A percentile compares a stretch with the other conserved stretches of the same genome.
Conservation (phyloP, 2,113 vertebrate species). For the Girardinichthys multiradiatus region DNA sequence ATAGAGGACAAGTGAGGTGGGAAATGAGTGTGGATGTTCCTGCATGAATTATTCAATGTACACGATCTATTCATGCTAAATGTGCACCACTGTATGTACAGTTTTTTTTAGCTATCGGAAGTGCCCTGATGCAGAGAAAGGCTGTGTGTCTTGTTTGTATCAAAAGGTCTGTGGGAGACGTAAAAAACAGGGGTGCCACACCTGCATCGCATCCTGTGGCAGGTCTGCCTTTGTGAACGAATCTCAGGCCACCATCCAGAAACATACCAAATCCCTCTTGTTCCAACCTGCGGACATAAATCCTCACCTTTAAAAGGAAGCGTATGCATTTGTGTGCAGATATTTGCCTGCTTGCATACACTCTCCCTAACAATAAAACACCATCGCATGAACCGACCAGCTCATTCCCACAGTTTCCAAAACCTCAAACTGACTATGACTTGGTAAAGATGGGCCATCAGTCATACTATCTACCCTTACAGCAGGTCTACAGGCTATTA, state of each 20-base stretch:
- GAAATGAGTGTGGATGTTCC: constrained; percentile 15
- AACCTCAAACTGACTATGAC: constrained; percentile 32
- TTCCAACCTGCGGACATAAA: constrained; percentile 50
- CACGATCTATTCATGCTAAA: background rate
- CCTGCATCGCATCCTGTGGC: constrained; percentile 75
- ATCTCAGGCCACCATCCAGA: constrained; percentile 39
- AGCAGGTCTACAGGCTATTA: constrained; percentile 33
- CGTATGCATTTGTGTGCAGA: constrained; percentile 11
- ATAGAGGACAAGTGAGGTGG: constrained; percentile 16
- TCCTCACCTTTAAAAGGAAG: constrained; percentile 42
- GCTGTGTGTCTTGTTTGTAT: constrained; percentile 20
- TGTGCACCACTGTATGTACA: background rate
- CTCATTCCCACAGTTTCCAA: constrained; percentile 8
- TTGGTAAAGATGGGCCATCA: constrained; percentile 39
- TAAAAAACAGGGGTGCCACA: constrained; percentile 54
- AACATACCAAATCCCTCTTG: constrained; percentile 34
- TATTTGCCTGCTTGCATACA: background rate
- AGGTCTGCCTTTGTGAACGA: constrained; percentile 57
- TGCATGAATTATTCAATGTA: constrained; percentile 19
- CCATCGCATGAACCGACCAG: background rate
- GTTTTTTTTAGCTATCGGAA: background rate
- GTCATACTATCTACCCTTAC: constrained; percentile 18
- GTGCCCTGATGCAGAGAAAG: background rate
- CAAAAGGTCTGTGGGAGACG: constrained; percentile 60
- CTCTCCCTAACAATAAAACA: background rate